Percentiles rank a stretch among this genome's conserved stretches.
phyloP scores from a whole-genome alignment of 2,888 invertebrate genomes.

The Amorpha juglandis region DNA sequence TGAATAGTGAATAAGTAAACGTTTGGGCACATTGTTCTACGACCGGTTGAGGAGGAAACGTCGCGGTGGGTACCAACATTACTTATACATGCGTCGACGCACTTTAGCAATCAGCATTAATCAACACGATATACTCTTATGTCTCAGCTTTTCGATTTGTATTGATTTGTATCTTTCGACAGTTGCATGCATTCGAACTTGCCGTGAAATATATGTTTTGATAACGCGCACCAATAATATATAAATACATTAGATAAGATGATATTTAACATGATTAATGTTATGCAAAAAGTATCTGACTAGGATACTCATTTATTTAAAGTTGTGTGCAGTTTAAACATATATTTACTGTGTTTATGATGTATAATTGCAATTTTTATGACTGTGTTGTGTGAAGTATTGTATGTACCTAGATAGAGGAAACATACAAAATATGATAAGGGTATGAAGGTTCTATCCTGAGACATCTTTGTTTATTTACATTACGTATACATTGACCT shows the following conservation, averaged over 20 bases:
- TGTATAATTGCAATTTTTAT: no score
- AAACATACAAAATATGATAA: no score
- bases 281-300: background rate
- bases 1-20: slow-evolving; percentile 70
- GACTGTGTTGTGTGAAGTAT: no score
- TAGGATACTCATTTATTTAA: background rate
- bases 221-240: slow-evolving; percentile 13
- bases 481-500: no score
- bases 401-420: no score
- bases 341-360: background rate
- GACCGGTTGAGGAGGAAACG: slow-evolving; percentile 79
- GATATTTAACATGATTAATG: slow-evolving; percentile 9
- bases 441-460: no score
- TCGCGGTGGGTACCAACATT: slow-evolving; percentile 75
- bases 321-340: background rate
- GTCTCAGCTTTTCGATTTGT: slow-evolving; percentile 64
- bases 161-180: slow-evolving; percentile 72
- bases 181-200: slow-evolving; percentile 18
- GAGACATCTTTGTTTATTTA: no score
- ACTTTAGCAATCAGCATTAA: slow-evolving; percentile 83
- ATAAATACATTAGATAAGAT: slow-evolving; percentile 27
- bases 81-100: slow-evolving; percentile 81
- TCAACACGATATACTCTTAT: slow-evolving; percentile 76
- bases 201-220: slow-evolving; percentile 18
- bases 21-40: slow-evolving; percentile 79